Base-by-base conservation (phyloP, 2,113 vertebrate genomes). In the Calypte anna region DNA sequence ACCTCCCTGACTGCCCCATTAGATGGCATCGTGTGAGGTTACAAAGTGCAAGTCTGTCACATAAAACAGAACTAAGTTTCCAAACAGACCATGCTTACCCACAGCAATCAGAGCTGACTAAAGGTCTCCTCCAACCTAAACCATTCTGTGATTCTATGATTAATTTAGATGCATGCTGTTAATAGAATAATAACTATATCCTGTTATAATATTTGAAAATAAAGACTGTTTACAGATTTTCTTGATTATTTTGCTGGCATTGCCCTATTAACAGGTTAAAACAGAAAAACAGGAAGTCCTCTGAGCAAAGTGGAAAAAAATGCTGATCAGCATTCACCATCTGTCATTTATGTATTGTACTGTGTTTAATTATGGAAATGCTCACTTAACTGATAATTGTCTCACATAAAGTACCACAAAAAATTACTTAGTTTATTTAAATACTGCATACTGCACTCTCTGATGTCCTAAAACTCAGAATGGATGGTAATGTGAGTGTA, bases 351-450 rank as follows among this genome's bases (percentile, higher is more conserved):
- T 93, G 61, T 75, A 77, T 95, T 96, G 85, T 70, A 88, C 76
- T 93, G 61, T 94, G 86, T 94, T 97, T 97, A 97, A 96, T 97
- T 97, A 97, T 66, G 88, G 90, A 97, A 98, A 94, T 82, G 58
- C 58, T 96, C 81, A 84, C 48, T 87, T 95, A 87, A 85, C 78
- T 87, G 86, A 17, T 28, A 91, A 59, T 59, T 78, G 25, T 46
- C 46, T 53, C 48, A 87, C 36, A 77, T 46, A 43, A 69, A 84
- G 11, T 40, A 44, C 6, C 51, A n/a, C 31, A 23, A 90, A 89
- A 40, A 84, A 85, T 28, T 61, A 88, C 91, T 83, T 68, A 3
- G 2, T 74, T 88, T 64, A 87, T 83, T 64, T 68, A 70, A 87
- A 95, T 88, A 48, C 70, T 95, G 6, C 31, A 40, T 51, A 67